phyloP scores from a whole-genome alignment of 2,797 vertebrate species.

The Paedocypris micromegethes region DNA sequence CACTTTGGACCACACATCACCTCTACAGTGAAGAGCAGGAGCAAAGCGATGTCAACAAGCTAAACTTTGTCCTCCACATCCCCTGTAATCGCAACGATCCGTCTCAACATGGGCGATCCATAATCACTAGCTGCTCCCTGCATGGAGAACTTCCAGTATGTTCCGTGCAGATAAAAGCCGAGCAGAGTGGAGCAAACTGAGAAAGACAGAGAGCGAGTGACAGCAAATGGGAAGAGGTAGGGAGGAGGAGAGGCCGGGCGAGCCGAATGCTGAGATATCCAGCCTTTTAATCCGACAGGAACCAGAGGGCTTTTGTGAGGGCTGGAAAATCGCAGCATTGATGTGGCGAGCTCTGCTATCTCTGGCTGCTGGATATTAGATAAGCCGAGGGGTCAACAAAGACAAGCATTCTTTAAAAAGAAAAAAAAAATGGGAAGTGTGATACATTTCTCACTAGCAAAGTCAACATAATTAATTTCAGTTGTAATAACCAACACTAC shows the following conservation, averaged over 20 bases:
- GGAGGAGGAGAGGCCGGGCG: constrained; percentile 14
- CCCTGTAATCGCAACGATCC: constrained; percentile 22
- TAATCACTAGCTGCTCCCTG: constrained; percentile 27
- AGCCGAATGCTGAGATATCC: constrained; percentile 46
- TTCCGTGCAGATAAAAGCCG: constrained; percentile 28
- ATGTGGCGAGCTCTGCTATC: constrained; percentile 39
- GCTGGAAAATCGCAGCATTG: constrained; percentile 41
- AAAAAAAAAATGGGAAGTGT: no score
- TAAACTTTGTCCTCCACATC: constrained; percentile 25
- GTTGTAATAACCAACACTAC: no score
- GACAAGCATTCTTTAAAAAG: not conserved
- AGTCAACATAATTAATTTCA: no score
- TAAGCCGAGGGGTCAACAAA: constrained; percentile 27
- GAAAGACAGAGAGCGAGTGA: constrained; percentile 33
- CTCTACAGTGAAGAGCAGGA: not conserved
- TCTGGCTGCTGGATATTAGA: constrained; percentile 36
- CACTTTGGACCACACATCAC: not conserved
- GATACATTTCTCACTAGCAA: no score
- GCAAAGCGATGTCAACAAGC: constrained; percentile 32
- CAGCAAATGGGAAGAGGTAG: constrained; percentile 23
- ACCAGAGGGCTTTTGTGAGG: constrained; percentile 48
- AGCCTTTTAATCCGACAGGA: constrained; percentile 48
- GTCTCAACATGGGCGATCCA: constrained; percentile 33
- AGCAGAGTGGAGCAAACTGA: constrained; percentile 30
- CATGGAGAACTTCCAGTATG: constrained; percentile 35